Evolutionary conservation across 2,797 vertebrate genomes (phyloP).

Genomic region (Bradypus variegatus): DNA sequence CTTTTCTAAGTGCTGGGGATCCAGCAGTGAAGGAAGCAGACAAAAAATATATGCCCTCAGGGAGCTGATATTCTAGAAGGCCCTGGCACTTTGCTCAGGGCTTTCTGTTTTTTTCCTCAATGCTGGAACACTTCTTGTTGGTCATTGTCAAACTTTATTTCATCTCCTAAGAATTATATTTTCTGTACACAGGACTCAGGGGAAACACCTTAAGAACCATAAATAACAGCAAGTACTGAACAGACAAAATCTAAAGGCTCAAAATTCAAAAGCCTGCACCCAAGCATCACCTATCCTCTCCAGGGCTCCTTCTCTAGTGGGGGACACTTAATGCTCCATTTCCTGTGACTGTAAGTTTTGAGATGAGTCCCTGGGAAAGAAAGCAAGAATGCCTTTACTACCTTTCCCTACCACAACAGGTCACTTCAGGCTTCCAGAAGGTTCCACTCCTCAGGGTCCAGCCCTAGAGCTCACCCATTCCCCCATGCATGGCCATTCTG

Average conservation of each 20-base stretch:
- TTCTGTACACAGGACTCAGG: neutral
- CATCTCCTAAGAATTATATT: neutral
- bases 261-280: neutral
- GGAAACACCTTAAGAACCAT: neutral
- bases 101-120: neutral
- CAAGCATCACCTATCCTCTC: no score
- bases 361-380: neutral
- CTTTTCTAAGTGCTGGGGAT: neutral
- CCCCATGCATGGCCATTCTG: no score
- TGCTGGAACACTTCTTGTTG: neutral
- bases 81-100: no score
- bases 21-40: neutral
- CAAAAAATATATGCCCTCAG: neutral
- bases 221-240: neutral
- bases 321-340: neutral
- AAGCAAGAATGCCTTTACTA: neutral
- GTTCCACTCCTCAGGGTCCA: neutral
- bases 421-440: neutral
- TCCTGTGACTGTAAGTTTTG: neutral
- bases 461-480: neutral
- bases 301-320: neutral
- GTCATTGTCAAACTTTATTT: neutral
- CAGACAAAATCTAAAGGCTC: neutral
- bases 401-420: neutral
- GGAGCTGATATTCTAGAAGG: neutral